Evolutionary conservation across 2,888 invertebrate genomes (phyloP).

Genomic region (Monopis laevigella): DNA sequence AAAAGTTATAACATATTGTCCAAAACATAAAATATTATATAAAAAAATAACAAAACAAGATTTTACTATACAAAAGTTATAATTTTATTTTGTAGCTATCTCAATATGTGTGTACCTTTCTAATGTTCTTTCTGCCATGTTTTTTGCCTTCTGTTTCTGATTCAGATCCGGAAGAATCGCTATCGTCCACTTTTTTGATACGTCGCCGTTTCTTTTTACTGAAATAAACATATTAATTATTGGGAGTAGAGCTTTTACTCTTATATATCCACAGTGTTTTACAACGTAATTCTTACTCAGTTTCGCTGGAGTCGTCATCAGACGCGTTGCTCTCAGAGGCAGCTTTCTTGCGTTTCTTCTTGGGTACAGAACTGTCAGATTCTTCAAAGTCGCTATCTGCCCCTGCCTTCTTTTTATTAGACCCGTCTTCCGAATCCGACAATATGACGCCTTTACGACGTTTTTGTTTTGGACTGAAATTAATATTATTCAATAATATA

Average conservation of each 20-base stretch:
- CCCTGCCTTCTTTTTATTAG: constrained; percentile 32
- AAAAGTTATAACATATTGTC: neutral
- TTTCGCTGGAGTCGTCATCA: constrained; percentile 30
- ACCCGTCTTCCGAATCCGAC: constrained; percentile 48
- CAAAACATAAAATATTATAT: neutral
- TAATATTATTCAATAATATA: too few relatives aligned
- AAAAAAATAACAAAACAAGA: neutral
- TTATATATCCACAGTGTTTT: too few relatives aligned
- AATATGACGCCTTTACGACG: constrained; percentile 51
- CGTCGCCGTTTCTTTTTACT: constrained; percentile 58
- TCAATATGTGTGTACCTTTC: too few relatives aligned
- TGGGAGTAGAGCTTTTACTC: neutral
- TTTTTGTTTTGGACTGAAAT: constrained; percentile 36
- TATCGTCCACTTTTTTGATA: constrained; percentile 49
- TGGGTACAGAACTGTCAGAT: constrained; percentile 34
- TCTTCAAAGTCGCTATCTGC: constrained; percentile 48
- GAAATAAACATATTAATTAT: constrained; percentile 17
- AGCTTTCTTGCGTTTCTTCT: constrained; percentile 37
- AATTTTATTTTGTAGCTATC: too few relatives aligned
- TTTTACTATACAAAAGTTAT: constrained; percentile 65
- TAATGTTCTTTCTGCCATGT: constrained; percentile 60
- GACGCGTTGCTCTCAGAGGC: constrained; percentile 43
- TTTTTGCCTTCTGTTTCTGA: constrained; percentile 56
- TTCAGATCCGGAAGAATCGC: constrained; percentile 51
- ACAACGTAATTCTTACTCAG: constrained; percentile 30